Base-by-base conservation (phyloP, 1,140 invertebrate species). In the Dufourea novaeangliae region DNA sequence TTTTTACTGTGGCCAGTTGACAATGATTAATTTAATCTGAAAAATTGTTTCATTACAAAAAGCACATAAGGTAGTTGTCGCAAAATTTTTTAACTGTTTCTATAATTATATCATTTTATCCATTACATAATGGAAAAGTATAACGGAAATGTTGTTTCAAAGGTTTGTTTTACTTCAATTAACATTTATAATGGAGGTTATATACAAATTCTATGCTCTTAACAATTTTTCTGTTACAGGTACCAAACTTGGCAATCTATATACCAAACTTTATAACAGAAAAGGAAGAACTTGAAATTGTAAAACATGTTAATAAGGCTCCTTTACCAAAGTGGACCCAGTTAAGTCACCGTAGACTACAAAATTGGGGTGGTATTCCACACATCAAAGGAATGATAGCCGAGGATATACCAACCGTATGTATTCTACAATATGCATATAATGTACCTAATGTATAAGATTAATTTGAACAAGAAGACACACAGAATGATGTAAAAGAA, bases 251-350 rank as follows among this genome's bases (percentile, higher is more conserved):
- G 46, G 95, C 96, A 20, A 97, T 95, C 91, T 99, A 99, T 91
- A 95, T 99, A 92, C 96, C 97, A 17, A 95, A 99, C 88, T 99
- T 98, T 89, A 96, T 99, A 76, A 96, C 95, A 7, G 91, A 93
- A 83, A 94, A 95, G 75, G 97, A 99, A 91, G 98, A 99, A 91
- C 89, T 93, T 52, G 88, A 93, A 34, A 94, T 99, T 73, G 88
- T 96, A 44, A 93, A 94, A 59, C 93, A 94, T 78, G 95, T 99
- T 17, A 96, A 98, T 88, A 92, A 92, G 61, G 95, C 95, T 29
- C 98, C 98, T 10, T 97, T 97, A 90, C 98, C 98, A 44, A 99
- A 99, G 92, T 99, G 98, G 98, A 98, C 97, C 6, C 96, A 97
- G 89, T 93, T 99, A 37, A 95, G 95, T 27, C 96, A 99, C 90